Percentiles rank a stretch among this genome's conserved stretches.
These are phyloP conservation scores for Mythimna vitellina DNA, from an alignment of 2,888 invertebrate genomes.

Conservation along the genomic window DNA sequence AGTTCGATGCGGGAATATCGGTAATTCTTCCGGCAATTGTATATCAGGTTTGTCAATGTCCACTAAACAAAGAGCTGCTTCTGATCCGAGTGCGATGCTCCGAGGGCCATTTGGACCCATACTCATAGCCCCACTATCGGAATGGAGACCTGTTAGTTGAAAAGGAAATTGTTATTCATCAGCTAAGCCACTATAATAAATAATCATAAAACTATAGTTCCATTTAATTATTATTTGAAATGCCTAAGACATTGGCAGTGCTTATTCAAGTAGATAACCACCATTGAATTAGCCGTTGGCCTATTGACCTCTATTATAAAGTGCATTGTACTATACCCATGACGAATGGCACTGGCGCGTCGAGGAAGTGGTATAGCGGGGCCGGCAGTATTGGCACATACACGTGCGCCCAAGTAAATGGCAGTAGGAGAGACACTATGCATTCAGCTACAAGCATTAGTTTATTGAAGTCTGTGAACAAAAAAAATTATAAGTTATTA, in stretches of 20 bases:
- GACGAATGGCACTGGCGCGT: conserved; percentile 99
- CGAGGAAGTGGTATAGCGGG: conserved; percentile 98
- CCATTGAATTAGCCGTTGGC: conserved; percentile 45
- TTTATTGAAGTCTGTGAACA: conserved; percentile 95
- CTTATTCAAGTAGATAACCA: conserved; percentile 38
- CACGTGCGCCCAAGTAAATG: conserved; percentile 99
- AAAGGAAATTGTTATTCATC: conserved; percentile 20
- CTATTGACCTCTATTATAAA: conserved; percentile 60
- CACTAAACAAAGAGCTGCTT: conserved; percentile 98
- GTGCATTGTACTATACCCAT: conserved; percentile 93
- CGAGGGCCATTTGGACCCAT: conserved; percentile 79
- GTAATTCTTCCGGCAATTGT: conserved; percentile 98
- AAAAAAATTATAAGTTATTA: conserved; percentile 8
- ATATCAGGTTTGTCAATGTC: conserved; percentile 98
- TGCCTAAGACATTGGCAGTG: conserved; percentile 7
- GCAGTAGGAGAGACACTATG: conserved; percentile 96
- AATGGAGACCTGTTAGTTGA: conserved; percentile 90
- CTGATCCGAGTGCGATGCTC: conserved; percentile 92
- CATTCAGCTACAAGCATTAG: conserved; percentile 99
- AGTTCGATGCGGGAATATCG: conserved; percentile 96
- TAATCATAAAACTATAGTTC: too few species aligned
- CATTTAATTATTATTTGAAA: not conserved
- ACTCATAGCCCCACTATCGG: conserved; percentile 86
- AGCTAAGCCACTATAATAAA: not conserved
- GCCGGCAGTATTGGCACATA: conserved; percentile 99